Base-by-base conservation (phyloP, 2,888 invertebrate species). In the Tethea ocularis region DNA sequence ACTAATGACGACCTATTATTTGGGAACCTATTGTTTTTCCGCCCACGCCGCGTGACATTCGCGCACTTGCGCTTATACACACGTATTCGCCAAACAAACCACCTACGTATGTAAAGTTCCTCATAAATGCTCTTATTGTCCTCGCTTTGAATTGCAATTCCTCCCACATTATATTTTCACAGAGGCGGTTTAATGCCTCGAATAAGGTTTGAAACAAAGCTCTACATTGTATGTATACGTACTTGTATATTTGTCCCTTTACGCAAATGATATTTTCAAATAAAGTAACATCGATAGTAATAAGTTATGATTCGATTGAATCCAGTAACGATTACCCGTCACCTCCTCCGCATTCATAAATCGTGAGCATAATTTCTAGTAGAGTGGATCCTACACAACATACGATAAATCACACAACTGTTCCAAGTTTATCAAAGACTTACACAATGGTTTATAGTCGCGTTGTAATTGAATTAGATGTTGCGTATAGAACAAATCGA, bases 401-500 rank as follows among this genome's bases (percentile, higher is more conserved):
- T 64, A 59, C 69, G 57, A 71, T 78, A 77, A 75, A 72, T 73
- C 71, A 54, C 55, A 54, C 22, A 13, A 54, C 11, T 33, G 54
- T 33, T 29, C 29, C 6, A 67, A 66, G 69, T 75, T 76, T 79
- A 76, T 80, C 72, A 74, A 69, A 59, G 64, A 67, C 77, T 87
- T 82, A 69, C 84, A 77, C 83, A 84, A 84, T 79, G 67, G 63
- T 74, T 74, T 75, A 79, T 78, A 77, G 73, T 65, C 75, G 70
- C 68, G 67, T 68, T 64, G 74, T 83, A 86, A 89, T 87, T 85
- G 81, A 86, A 88, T 89, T 83, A 84, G 78, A 82, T 77, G 86
- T 85, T 84, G 82, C 77, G 80, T 76, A 81, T 80, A 78, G 81
- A 89, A 86, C 86, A 75, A 89, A 89, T 87, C 80, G 84, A 88